Evolutionary conservation across 1,140 invertebrate genomes (phyloP), one percentile per base, ranked within the genome.

Genomic region (Calosoma granatense): DNA sequence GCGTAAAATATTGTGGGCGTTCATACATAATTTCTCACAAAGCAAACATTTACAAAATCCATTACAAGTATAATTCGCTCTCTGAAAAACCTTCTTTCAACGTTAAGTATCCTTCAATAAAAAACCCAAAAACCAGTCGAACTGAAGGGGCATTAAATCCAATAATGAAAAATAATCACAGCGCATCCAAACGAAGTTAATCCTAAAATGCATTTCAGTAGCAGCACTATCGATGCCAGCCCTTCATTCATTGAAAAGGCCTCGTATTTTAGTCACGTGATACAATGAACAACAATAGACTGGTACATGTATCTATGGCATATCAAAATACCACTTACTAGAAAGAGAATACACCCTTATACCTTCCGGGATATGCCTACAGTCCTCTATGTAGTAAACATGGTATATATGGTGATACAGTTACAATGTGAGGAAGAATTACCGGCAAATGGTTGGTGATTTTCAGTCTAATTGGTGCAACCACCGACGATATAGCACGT

Each of bases 251-350:
- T 36, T 36, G 9, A 47, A 6, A 17, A 17, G 17, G 15, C 41
- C 41, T 17, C 41, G 17, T 17, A 36, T 47, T 47, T 47, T 12
- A 47, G 41, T 47, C 15, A 47, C 41, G 15, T 47, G 41, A 47
- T 47, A 47, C 41, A 47, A 17, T 11, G 41, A 17, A 17, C 41
- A 47, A 47, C 41, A 47, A 47, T 47, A 17, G n/a, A 17, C 41
- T 17, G 15, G 22, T n/a, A 20, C 9, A n/a, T 2, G 39, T 20
- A 51, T 43, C 55, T 15, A 22, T 56, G 51, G 3, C 55, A 56
- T 43, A 56, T 56, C 41, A 56, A 21, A 56, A 56, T 56, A 21
- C 36, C 55, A 56, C 55, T 56, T 56, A 56, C n/a, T 17, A 47
- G 55, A 41, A 47, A 56, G 55, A 56, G 41, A 56, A 56, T 56